phyloP scores from a whole-genome alignment of 2,888 invertebrate species.

The Trachelus iudaicus region DNA sequence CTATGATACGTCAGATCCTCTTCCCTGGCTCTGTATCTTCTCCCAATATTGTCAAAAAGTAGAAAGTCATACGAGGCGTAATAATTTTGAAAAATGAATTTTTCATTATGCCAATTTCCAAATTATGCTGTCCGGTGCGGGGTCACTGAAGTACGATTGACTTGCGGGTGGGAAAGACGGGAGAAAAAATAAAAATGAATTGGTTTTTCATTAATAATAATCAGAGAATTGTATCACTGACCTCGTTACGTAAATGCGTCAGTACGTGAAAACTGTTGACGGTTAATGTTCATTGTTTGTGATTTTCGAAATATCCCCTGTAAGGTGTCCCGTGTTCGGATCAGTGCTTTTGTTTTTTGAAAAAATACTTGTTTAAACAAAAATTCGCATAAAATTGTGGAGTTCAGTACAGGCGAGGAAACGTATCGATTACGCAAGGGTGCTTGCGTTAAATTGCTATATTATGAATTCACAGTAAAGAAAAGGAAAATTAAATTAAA shows the following conservation, averaged over 20 bases:
- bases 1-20: too few species aligned
- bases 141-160: too few species aligned
- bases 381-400: too few species aligned
- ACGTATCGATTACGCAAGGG: background rate
- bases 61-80: background rate
- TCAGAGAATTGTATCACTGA: background rate
- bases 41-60: background rate
- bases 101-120: too few species aligned
- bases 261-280: too few species aligned
- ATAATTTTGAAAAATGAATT: background rate
- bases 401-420: background rate
- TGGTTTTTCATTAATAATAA: background rate
- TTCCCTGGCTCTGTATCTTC: too few species aligned
- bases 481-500: slow-evolving; percentile 4
- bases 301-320: too few species aligned
- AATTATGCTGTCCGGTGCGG: too few species aligned
- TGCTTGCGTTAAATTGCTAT: background rate
- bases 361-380: background rate
- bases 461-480: background rate
- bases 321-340: too few species aligned
- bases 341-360: background rate
- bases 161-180: too few species aligned
- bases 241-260: background rate
- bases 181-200: too few species aligned
- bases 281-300: too few species aligned